Evolutionary conservation across 2,797 vertebrate genomes (phyloP).

Genomic region (Tenualosa thibaudeaui): DNA sequence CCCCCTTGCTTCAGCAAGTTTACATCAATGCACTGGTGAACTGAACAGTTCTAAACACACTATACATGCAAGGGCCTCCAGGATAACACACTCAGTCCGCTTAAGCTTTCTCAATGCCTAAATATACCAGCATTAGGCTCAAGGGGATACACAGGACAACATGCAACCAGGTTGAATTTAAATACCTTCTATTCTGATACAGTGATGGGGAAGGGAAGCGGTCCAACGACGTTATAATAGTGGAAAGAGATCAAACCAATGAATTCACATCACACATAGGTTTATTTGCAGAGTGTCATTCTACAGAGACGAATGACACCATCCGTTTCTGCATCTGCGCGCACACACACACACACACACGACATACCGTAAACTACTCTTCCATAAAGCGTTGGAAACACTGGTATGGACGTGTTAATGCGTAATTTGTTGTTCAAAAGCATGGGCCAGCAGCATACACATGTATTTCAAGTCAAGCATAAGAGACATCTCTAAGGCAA

Average conservation of each 20-base stretch:
- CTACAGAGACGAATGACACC: conserved; percentile 2
- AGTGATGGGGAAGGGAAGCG: background rate
- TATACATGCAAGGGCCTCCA: background rate
- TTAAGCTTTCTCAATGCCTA: conserved; percentile 34
- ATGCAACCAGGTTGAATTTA: conserved; percentile 31
- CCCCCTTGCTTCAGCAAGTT: background rate
- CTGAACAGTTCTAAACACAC: background rate
- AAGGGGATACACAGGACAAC: conserved; percentile 37
- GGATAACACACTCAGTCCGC: background rate
- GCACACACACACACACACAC: background rate
- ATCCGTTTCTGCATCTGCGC: background rate
- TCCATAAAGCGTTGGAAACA: background rate
- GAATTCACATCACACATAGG: background rate
- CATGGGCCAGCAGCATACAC: background rate
- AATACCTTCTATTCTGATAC: conserved; percentile 27
- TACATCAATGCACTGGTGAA: conserved; percentile 6
- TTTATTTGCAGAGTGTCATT: background rate
- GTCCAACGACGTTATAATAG: background rate
- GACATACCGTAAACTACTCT: background rate
- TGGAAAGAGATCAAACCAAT: background rate
- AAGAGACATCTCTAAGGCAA: background rate
- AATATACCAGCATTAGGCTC: conserved; percentile 42
- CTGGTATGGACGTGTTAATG: background rate
- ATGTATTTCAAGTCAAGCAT: background rate
- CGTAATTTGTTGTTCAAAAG: conserved; percentile 6